Percentiles rank a stretch among this genome's conserved stretches.
Conservation (phyloP, 2,113 vertebrate genomes). For the Microtus ochrogaster region DNA sequence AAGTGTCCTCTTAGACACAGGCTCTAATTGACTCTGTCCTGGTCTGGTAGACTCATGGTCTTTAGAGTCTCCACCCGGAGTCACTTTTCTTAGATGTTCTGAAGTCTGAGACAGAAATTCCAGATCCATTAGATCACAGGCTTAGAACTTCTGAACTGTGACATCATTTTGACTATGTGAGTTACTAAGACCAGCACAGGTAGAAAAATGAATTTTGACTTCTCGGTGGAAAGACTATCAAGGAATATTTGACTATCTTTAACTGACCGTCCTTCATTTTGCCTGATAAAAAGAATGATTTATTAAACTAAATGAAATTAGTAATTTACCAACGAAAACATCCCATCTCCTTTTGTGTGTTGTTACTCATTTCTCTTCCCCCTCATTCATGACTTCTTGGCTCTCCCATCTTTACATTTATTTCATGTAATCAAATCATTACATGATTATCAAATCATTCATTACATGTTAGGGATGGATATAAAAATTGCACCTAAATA, state of each 20-base stretch:
- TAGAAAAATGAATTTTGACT: not conserved
- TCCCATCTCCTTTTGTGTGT: not conserved
- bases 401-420: not conserved
- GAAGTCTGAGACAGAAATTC: not conserved
- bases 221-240: not conserved
- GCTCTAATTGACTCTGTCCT: not conserved
- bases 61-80: not conserved
- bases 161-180: not conserved
- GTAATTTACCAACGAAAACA: not conserved
- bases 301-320: conserved; percentile 42
- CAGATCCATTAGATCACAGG: not conserved
- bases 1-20: not conserved
- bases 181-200: not conserved
- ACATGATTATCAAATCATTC: too few species aligned
- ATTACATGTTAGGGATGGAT: not conserved
- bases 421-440: not conserved
- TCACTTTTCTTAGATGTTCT: not conserved
- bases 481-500: not conserved
- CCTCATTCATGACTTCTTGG: not conserved
- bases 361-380: not conserved
- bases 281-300: conserved; percentile 46
- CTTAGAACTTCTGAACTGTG: not conserved
- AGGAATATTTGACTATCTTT: not conserved
- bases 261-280: not conserved
- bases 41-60: not conserved